Conservation (phyloP, 2,888 invertebrate genomes). For the Macrophya alboannulata region DNA sequence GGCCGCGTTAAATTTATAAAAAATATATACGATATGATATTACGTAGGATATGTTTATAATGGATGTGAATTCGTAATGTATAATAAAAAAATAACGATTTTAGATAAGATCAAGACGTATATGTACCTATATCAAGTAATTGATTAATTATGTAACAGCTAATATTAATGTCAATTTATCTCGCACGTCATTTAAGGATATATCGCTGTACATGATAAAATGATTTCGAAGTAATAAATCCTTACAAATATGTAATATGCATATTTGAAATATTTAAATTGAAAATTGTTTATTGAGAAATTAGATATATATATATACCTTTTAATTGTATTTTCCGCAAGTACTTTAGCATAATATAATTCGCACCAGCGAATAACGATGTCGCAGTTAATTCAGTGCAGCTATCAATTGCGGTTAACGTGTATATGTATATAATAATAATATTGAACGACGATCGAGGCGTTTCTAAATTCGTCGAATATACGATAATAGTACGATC, state of each 20-base stretch:
- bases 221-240: no score
- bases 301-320: not conserved
- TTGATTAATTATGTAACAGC: no score
- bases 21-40: not conserved
- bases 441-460: not conserved
- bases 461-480: not conserved
- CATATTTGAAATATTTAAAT: not conserved
- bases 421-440: not conserved
- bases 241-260: no score
- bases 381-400: not conserved
- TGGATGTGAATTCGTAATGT: no score
- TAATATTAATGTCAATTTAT: no score
- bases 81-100: no score
- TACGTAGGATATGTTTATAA: not conserved
- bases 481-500: not conserved
- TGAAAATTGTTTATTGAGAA: not conserved
- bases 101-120: no score
- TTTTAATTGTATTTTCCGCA: not conserved
- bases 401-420: not conserved
- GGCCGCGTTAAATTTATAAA: not conserved
- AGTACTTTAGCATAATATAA: not conserved
- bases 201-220: no score
- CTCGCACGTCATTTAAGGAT: no score
- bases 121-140: no score
- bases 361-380: no score